Evolutionary conservation across 2,113 vertebrate genomes (phyloP).

Genomic region (Butorides virescens): DNA sequence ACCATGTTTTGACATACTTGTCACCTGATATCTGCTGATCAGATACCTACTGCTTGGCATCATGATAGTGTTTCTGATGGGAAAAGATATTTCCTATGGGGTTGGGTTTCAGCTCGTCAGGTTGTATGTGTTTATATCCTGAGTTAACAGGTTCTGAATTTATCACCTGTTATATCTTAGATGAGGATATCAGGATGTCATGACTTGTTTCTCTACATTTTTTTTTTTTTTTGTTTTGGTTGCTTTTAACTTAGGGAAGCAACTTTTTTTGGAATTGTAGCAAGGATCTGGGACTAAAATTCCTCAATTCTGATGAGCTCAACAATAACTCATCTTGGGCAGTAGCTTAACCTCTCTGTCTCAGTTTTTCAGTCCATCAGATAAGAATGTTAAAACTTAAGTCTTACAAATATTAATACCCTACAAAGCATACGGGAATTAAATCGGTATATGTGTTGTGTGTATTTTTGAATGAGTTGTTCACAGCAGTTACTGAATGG

Average conservation of each 20-base stretch:
- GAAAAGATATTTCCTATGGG: neutral
- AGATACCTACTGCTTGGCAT: neutral
- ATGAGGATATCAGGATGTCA: neutral
- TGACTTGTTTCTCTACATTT: neutral
- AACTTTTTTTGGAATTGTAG: neutral
- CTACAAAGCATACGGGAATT: neutral
- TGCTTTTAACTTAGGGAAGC: neutral
- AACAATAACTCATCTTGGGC: neutral
- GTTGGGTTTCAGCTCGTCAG: neutral
- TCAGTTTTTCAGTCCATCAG: neutral
- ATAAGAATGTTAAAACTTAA: neutral
- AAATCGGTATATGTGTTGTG: neutral
- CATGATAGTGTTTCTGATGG: neutral
- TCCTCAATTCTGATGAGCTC: neutral
- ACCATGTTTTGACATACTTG: neutral
- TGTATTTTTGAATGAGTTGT: neutral
- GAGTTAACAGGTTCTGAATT: neutral
- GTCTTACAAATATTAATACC: neutral
- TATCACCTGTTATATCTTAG: neutral
- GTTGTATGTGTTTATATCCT: neutral
- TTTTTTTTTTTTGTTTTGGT: neutral
- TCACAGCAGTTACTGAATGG: neutral
- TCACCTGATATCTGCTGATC: neutral
- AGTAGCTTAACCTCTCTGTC: constrained; percentile 21
- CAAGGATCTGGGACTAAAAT: neutral